Evolutionary conservation across 2,888 invertebrate genomes (phyloP), one percentile per base, ranked within the genome.

Genomic region (Mesochorus sp.): DNA sequence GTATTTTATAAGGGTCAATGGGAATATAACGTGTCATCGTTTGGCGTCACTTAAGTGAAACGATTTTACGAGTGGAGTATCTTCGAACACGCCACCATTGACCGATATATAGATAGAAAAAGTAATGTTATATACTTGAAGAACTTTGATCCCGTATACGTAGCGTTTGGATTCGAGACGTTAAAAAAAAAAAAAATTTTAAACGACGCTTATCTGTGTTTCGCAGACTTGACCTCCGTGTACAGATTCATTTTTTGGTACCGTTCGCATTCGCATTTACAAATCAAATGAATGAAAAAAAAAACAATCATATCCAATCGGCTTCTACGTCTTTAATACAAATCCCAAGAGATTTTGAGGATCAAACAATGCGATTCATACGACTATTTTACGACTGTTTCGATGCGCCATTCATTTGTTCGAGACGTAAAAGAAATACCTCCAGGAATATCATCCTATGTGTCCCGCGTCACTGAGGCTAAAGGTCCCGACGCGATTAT

Each of bases 1-100:
- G 47, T 24, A n/a, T 77, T 67, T 67, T 72, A 77, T 72, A 55
- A 72, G 76, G 76, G 72, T 77, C 67, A 77, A 77, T 77, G 55
- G 55, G 66, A 67, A 67, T 24, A 53, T 72, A 72, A 77, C 55
- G 59, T 53, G 55, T 31, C 37, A 47, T 24, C 8, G 44, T 10
- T 14, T 34, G 59, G 51, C 59, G 24, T 66, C 71, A 59, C 10
- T 64, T 47, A 59, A 49, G 14, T 28, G 14, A 44, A 76, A 44
- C 49, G 66, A 44, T 71, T 53, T 47, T n/a, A n/a, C n/a, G n/a
- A n/a, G n/a, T n/a, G n/a, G 72, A 39, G 67, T 28, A 12, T 24
- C 64, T 37, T 57, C 8, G n/a, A 6, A 37, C 28, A 14, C 39
- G 55, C 6, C 57, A 57, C n/a, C 28, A 47, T 64, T 26, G 26